Percentiles rank a stretch among this genome's conserved stretches.
Evolutionary conservation across 2,113 vertebrate genomes (phyloP).

Genomic region (Hiodon alosoides): DNA sequence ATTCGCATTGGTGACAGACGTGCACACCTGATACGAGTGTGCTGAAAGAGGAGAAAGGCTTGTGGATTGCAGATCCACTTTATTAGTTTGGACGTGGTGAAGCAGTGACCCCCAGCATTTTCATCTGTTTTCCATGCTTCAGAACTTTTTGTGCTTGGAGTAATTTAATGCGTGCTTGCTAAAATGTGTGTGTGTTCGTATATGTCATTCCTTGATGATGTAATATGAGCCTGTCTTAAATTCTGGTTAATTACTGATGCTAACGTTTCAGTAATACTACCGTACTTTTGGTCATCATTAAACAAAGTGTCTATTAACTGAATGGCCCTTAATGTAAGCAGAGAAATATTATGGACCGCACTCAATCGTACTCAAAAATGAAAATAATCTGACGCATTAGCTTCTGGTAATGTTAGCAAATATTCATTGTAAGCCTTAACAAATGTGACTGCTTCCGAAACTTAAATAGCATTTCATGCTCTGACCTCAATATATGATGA

Average conservation of each 20-base stretch:
- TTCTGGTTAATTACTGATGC: neutral
- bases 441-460: neutral
- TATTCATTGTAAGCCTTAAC: neutral
- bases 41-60: no score
- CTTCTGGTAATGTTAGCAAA: neutral
- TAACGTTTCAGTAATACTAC: neutral
- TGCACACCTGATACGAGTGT: no score
- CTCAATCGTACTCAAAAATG: neutral
- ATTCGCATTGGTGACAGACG: no score
- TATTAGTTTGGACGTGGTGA: no score
- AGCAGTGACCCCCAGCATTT: no score
- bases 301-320: neutral
- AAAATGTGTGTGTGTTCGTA: conserved; percentile 5
- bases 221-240: neutral
- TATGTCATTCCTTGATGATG: neutral
- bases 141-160: conserved; percentile 2
- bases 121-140: neutral
- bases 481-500: neutral
- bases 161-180: conserved; percentile 16
- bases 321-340: neutral
- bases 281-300: neutral
- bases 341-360: neutral
- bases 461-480: neutral
- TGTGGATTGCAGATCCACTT: no score
- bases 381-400: neutral